Evolutionary conservation across 1,140 invertebrate species (phyloP).

Genomic region (Anastatus disparis): DNA sequence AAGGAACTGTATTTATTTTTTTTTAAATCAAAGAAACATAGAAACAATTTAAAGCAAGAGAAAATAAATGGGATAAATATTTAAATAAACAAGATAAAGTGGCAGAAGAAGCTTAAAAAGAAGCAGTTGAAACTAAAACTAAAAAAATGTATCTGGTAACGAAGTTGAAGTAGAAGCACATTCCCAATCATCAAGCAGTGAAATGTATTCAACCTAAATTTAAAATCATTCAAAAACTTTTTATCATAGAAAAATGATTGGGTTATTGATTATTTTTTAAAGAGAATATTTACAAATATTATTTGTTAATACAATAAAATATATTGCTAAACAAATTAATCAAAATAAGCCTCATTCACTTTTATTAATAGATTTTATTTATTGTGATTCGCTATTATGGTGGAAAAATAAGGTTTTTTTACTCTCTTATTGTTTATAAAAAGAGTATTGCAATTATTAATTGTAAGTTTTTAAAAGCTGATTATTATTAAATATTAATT

Average conservation of each 20-base stretch:
- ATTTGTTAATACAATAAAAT: not conserved
- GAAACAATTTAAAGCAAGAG: constrained; percentile 81
- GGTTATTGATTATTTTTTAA: not conserved
- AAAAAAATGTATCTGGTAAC: too few species aligned
- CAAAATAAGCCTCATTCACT: not conserved
- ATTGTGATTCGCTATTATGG: too few species aligned
- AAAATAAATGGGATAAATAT: constrained; percentile 91
- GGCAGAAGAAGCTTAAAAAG: constrained; percentile 26
- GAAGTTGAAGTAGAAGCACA: too few species aligned
- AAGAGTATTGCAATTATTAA: too few species aligned
- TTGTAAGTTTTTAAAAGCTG: too few species aligned
- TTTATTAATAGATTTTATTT: not conserved
- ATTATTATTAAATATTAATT: not conserved
- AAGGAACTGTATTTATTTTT: too few species aligned
- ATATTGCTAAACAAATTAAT: not conserved
- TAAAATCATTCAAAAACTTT: not conserved
- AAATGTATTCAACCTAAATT: not conserved
- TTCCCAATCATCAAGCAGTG: not conserved
- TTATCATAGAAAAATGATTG: not conserved
- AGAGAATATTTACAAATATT: not conserved
- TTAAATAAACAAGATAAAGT: constrained; percentile 68
- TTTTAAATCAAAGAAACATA: constrained; percentile 89
- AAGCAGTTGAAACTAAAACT: not conserved
- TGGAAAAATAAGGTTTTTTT: not conserved
- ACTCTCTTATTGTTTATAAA: not conserved